Evolutionary conservation across 2,113 vertebrate species (phyloP).

Genomic region (Python bivittatus): DNA sequence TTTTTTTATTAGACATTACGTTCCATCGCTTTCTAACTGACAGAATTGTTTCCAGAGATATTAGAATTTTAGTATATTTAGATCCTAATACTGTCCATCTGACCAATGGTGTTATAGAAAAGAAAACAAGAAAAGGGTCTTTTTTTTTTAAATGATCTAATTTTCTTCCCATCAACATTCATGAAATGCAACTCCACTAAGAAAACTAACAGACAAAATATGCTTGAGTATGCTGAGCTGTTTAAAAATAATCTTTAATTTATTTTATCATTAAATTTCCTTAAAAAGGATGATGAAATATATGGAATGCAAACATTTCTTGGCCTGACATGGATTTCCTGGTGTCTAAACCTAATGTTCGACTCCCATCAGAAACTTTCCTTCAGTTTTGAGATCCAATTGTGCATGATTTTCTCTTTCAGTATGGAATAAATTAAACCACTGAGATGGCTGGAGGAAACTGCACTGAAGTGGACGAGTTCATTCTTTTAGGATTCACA

Average conservation of each 20-base stretch:
- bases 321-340: neutral
- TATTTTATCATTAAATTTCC: neutral
- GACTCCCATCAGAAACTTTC: neutral
- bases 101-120: too few relatives aligned
- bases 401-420: neutral
- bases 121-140: neutral
- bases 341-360: neutral
- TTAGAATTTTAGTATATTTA: too few relatives aligned
- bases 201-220: neutral
- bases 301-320: neutral
- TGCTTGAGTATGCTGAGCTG: neutral
- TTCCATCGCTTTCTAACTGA: too few relatives aligned
- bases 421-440: neutral
- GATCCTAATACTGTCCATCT: too few relatives aligned
- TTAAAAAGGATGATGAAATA: neutral
- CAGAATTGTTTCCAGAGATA: too few relatives aligned
- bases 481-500: slow-evolving; percentile 3
- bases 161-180: neutral
- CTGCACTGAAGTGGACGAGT: neutral
- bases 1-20: too few relatives aligned
- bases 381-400: neutral
- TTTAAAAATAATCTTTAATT: neutral
- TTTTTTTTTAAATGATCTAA: neutral
- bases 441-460: neutral
- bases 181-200: neutral